These are phyloP conservation scores for Apolygus lucorum DNA, from an alignment of 1,140 invertebrate genomes.

Conservation along the genomic window DNA sequence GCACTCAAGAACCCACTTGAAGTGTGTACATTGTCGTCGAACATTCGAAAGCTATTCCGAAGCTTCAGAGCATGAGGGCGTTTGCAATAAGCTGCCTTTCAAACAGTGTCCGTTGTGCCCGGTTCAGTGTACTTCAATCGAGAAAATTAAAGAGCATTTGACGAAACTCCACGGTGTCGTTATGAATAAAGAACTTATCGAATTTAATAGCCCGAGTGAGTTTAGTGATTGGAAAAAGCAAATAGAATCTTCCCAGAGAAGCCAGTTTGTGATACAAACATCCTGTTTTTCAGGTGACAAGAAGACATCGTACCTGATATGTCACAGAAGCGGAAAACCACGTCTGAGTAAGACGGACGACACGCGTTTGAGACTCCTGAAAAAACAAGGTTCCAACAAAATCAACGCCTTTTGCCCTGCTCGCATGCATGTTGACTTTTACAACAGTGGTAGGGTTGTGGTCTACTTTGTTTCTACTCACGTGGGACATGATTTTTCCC, in stretches of 20 bases:
- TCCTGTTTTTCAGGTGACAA: background rate
- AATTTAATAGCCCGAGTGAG: background rate
- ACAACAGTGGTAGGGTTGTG: background rate
- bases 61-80: no score
- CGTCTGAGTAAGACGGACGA: background rate
- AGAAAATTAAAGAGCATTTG: background rate
- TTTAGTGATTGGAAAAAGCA: background rate
- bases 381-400: background rate
- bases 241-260: background rate
- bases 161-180: background rate
- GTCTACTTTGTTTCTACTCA: background rate
- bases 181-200: background rate
- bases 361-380: background rate
- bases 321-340: background rate
- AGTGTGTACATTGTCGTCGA: no score
- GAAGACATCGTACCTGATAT: background rate
- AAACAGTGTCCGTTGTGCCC: background rate
- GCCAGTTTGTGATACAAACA: no score
- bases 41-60: no score
- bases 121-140: background rate
- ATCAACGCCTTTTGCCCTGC: background rate
- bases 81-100: no score
- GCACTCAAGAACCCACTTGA: no score
- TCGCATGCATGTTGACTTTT: background rate
- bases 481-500: background rate